Base-by-base conservation (phyloP, 2,888 invertebrate species). In the Actias luna region DNA sequence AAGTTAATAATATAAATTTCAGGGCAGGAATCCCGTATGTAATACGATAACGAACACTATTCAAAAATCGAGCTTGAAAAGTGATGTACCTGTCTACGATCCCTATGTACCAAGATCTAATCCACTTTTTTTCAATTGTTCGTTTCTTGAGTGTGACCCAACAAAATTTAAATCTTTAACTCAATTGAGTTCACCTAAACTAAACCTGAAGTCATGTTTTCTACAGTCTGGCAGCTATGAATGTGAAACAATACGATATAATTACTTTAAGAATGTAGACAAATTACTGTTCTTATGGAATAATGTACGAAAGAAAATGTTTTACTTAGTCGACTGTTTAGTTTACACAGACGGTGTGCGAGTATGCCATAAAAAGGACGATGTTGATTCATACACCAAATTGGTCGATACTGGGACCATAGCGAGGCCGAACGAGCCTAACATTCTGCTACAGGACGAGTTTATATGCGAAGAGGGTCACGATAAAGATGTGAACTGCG, bases 301-400 rank as follows among this genome's bases (percentile, higher is more conserved):
- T 31, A 83, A 81, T 63, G 79, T 91, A 68, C 73, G 67, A 7
- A 67, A 78, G 55, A 89, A 89, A 74, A 71, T 65, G 33, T 88
- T 84, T 76, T 92, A 89, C 67, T 67, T 78, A 60, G 87, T 87
- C 55, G 90, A 92, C 74, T 92, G 92, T 74, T 84, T 92, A 68
- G 72, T 89, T 63, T 91, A 87, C 69, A 61, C 75, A 3, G 85
- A 86, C 63, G 82, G 83, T 65, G 83, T 80, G 60, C 84, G 88
- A 66, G 80, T 91, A 7, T 92, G 92, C 73, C 84, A 86, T 67
- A 87, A 75, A 69, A 89, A 85, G 71, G 81, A 73, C 59, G 70
- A 75, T 62, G 67, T n/a, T 64, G 72, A 82, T 66, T 80, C 87
- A 68, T 80, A 88, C 67, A 69, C 78, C 61, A 74, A 83, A 65